These are phyloP conservation scores for Whitmania pigra DNA, from an alignment of 1,140 invertebrate genomes.

Conservation along the genomic window DNA sequence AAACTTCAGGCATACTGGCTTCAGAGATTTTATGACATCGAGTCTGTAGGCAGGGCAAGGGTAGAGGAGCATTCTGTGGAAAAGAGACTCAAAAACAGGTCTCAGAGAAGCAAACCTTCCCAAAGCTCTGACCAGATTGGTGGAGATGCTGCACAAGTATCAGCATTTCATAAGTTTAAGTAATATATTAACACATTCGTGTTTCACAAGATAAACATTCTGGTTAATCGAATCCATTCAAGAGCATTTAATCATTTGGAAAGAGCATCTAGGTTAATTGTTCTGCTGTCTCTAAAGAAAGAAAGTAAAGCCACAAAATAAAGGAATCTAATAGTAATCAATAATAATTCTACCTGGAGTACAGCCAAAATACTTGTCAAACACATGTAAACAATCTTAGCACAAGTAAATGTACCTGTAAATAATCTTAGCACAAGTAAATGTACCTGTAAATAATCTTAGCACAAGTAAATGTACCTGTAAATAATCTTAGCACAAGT, in stretches of 20 bases:
- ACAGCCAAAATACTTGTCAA: too few relatives aligned
- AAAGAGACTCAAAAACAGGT: constrained; percentile 76
- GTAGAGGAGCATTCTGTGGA: constrained; percentile 77
- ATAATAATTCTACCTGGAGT: too few relatives aligned
- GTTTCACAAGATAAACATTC: too few relatives aligned
- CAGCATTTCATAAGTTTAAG: constrained; percentile 3
- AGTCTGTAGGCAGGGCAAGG: constrained; percentile 67
- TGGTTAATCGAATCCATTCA: too few relatives aligned
- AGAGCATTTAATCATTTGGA: too few relatives aligned
- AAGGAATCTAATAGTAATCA: too few relatives aligned
- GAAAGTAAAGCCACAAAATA: too few relatives aligned
- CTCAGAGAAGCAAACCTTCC: constrained; percentile 67
- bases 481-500: constrained; percentile 72
- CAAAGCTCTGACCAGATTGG: constrained; percentile 69
- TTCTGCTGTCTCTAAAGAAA: too few relatives aligned
- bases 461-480: constrained; percentile 64
- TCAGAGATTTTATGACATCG: constrained; percentile 67
- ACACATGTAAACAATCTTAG: constrained; percentile 71
- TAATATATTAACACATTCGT: too few relatives aligned
- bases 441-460: constrained; percentile 76
- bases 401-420: constrained; percentile 69
- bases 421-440: constrained; percentile 66
- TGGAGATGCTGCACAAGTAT: constrained; percentile 58
- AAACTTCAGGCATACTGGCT: constrained; percentile 47
- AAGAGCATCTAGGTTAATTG: too few relatives aligned